Percentiles rank a stretch among this genome's conserved stretches.
Evolutionary conservation across 30 jellyfish, hydroid and myxozoan genomes (phyloP).

Genomic region (Chironex yamaguchii): DNA sequence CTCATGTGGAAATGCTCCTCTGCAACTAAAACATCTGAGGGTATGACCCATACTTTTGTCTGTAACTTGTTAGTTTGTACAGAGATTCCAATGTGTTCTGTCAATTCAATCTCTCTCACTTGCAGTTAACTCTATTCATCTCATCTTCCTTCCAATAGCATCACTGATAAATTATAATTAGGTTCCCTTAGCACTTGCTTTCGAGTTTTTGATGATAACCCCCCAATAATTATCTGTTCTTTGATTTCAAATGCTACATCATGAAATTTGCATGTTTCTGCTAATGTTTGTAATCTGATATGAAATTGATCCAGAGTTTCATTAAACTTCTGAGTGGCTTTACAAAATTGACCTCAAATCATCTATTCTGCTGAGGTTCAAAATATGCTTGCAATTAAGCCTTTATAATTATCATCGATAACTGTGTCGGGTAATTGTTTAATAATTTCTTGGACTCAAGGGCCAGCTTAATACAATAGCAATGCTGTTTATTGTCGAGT

Average conservation of each 20-base stretch:
- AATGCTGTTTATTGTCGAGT: slow-evolving; percentile 1
- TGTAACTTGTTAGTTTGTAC: not conserved
- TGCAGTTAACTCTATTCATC: slow-evolving; percentile 15
- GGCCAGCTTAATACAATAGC: slow-evolving; percentile 24
- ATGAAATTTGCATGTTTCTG: slow-evolving; percentile 1
- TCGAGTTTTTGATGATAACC: slow-evolving; percentile 25
- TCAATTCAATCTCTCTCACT: slow-evolving; percentile 22
- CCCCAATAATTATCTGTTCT: slow-evolving; percentile 39
- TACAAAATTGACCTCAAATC: slow-evolving; percentile 33
- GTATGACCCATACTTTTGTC: not conserved
- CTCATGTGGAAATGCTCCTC: slow-evolving; percentile 13
- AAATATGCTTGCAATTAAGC: slow-evolving; percentile 27
- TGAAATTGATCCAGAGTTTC: slow-evolving; percentile 42
- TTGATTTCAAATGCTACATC: slow-evolving; percentile 28
- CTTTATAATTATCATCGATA: not conserved
- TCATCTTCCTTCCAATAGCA: slow-evolving; percentile 41
- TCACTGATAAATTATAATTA: not conserved
- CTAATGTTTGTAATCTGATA: slow-evolving; percentile 1
- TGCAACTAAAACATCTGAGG: slow-evolving; percentile 5
- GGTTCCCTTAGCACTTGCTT: slow-evolving; percentile 11
- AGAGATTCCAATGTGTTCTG: not conserved
- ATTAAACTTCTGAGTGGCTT: slow-evolving; percentile 16
- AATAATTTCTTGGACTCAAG: slow-evolving; percentile 40
- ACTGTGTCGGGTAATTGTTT: slow-evolving; percentile 17
- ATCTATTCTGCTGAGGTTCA: slow-evolving; percentile 39